phyloP scores from a whole-genome alignment of 2,888 invertebrate genomes.

The Seira musarum region DNA sequence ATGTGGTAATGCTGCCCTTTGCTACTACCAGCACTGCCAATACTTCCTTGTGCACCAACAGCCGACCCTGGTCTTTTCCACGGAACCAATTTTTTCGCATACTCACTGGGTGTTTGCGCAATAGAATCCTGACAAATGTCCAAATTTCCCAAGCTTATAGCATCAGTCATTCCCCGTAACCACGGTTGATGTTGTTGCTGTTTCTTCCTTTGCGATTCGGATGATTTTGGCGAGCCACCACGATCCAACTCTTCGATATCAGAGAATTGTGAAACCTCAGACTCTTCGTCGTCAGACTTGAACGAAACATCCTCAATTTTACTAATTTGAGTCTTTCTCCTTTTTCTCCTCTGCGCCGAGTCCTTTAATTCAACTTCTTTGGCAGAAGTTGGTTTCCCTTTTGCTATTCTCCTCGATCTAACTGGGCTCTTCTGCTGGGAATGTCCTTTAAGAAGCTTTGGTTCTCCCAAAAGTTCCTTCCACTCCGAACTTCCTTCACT shows the following conservation, averaged over 20 bases:
- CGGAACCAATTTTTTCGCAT: conserved; percentile 63
- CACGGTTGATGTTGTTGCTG: conserved; percentile 19
- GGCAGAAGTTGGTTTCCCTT: neutral
- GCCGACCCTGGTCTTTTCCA: conserved; percentile 53
- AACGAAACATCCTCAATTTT: conserved; percentile 32
- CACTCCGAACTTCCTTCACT: conserved; percentile 51
- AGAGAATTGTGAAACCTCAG: conserved; percentile 31
- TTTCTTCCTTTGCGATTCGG: neutral
- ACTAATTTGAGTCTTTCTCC: conserved; percentile 29
- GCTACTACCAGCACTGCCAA: neutral
- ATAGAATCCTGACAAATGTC: conserved; percentile 65
- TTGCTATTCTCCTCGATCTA: neutral
- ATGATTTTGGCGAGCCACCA: neutral
- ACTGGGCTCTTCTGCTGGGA: conserved; percentile 26
- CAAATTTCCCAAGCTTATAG: conserved; percentile 66
- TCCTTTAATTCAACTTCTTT: conserved; percentile 18
- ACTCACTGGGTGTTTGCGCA: conserved; percentile 65
- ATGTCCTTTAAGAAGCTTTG: conserved; percentile 1
- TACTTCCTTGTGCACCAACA: conserved; percentile 11
- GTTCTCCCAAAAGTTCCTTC: conserved; percentile 39
- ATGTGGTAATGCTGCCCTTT: neutral
- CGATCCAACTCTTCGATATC: conserved; percentile 22
- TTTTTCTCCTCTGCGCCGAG: neutral
- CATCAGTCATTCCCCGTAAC: conserved; percentile 51
- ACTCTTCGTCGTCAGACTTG: conserved; percentile 30